Percentiles rank a stretch among this genome's conserved stretches.
phyloP scores from a whole-genome alignment of 2,888 invertebrate species.

The Horisme vitalbata region DNA sequence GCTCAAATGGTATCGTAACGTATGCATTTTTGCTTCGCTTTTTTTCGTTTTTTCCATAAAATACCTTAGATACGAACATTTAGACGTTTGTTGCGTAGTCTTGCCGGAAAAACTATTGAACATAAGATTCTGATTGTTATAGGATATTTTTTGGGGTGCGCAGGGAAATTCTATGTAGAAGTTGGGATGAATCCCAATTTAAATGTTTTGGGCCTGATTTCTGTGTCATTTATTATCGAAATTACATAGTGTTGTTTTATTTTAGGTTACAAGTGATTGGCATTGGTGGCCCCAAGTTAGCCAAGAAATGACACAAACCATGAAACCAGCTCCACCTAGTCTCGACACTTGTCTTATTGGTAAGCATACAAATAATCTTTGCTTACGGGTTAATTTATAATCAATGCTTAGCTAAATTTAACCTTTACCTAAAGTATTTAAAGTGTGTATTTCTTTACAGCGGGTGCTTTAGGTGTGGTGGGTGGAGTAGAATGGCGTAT shows the following conservation, averaged over 20 bases:
- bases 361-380: conserved; percentile 32
- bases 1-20: conserved; percentile 59
- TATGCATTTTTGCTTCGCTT: too few species aligned
- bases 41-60: too few species aligned
- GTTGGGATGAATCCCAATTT: too few species aligned
- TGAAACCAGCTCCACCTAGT: conserved; percentile 65
- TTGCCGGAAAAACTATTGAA: too few species aligned
- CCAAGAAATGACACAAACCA: conserved; percentile 67
- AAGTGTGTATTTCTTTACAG: conserved; percentile 40
- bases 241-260: conserved; percentile 2
- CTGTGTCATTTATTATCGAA: too few species aligned
- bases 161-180: too few species aligned
- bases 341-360: conserved; percentile 72
- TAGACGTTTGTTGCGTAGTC: too few species aligned
- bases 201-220: too few species aligned
- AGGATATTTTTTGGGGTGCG: too few species aligned
- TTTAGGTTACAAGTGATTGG: conserved; percentile 72
- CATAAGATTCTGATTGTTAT: too few species aligned
- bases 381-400: not conserved
- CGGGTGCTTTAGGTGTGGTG: conserved; percentile 72
- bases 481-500: conserved; percentile 76
- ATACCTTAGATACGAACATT: too few species aligned
- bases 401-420: not conserved
- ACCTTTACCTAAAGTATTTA: not conserved
- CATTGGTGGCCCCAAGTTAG: conserved; percentile 77